Base-by-base conservation (phyloP, 2,797 vertebrate genomes). In the Tadarida brasiliensis region DNA sequence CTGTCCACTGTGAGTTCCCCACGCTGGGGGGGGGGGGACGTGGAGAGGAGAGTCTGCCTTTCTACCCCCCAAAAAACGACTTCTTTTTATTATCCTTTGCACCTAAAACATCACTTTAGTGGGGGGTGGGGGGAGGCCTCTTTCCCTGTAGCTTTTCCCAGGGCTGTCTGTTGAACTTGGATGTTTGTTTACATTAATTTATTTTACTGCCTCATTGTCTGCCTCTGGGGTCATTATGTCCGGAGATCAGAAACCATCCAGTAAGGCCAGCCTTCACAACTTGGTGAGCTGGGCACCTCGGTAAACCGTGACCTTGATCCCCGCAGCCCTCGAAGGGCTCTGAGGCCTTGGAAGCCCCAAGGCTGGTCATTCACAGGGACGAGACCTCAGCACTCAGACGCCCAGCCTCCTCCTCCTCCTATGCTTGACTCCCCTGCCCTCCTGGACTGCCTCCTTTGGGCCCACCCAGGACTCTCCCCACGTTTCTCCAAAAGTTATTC, bases 11-110 rank as follows among this genome's bases (percentile, higher is more conserved):
- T 19, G 10, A 20, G 2, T 39, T 85, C 80, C n/a, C 19, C 2
- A 2, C 0, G 0, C 51, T n/a, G 5, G 26, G 11, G n/a, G 19
- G 28, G 22, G 24, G 33, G 30, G 5, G 16, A 4, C 8, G 14
- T 16, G 83, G 15, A 3, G 39, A 20, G 9, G 57, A 5, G 5
- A 28, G 2, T 17, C 39, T 39, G 30, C 49, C 19, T 61, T 16
- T 57, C n/a, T 68, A 12, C n/a, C n/a, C 39, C 63, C 15, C n/a
- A 65, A 9, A n/a, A 86, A 85, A 59, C 33, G 57, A 24, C 30
- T 33, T 44, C 61, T 83, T 54, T 35, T 17, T 19, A 15, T 6
- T 16, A 7, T 68, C 22, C 10, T 47, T 82, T 1, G 11, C 1
- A 4, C 70, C 51, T n/a, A 73, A 80, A 35, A 5, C 47, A 35